Base-by-base conservation (phyloP, 1,140 invertebrate genomes). In the Hypsibius dujardini region DNA sequence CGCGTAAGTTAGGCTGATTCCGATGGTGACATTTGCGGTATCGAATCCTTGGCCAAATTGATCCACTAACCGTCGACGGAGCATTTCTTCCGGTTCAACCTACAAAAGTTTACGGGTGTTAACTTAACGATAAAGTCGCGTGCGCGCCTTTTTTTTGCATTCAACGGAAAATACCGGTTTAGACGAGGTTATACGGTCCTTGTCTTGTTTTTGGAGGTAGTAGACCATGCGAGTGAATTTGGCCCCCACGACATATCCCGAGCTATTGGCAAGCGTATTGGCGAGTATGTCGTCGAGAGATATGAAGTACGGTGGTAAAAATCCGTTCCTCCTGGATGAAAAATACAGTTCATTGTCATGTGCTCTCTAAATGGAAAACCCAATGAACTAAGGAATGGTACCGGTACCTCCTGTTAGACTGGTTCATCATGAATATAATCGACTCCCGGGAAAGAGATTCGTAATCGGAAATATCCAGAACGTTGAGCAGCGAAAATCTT, bases 11-110 rank as follows among this genome's bases (percentile, higher is more conserved):
- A 56, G 7, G 7, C 7, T 12, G n/a, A n/a, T n/a, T 7, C 7
- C 0, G 50, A 56, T n/a, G 7, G 50, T 12, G 7, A n/a, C n/a
- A 7, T n/a, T n/a, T 7, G 7, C n/a, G 7, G n/a, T 7, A n/a
- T n/a, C 50, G n/a, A 56, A 56, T 0, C 50, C 50, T 56, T 56
- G 50, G 7, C 50, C 50, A n/a, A 56, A 56, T 7, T 12, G 7
- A 12, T n/a, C 7, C 7, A 56, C 50, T 12, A 56, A 12, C 7
- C 7, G 7, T 7, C n/a, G 7, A 0, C 50, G 50, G 7, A 56
- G 50, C 50, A 56, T 56, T n/a, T 56, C 50, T n/a, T 56, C 50
- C n/a, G 50, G 50, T 56, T 56, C 50, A 12, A 56, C n/a, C 50
- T 56, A n/a, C 50, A 56, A 56, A 56, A 28, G 28, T 28, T 28